Percentiles rank a stretch among this genome's conserved stretches.
phyloP scores from a whole-genome alignment of 1,140 invertebrate genomes.

The Halictus rubicundus region DNA sequence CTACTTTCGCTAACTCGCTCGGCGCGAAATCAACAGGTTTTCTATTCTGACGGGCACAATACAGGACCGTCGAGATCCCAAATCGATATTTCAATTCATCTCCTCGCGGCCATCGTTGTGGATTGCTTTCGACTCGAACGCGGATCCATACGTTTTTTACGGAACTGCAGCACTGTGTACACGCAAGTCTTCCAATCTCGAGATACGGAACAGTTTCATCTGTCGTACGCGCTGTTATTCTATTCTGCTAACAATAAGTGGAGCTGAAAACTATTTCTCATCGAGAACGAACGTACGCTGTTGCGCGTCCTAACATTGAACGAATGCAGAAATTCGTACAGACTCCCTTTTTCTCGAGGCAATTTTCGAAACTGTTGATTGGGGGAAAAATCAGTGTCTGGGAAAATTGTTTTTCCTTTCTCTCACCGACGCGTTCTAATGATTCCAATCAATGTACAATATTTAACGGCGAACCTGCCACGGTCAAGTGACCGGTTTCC shows the following conservation, averaged over 20 bases:
- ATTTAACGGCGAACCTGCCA: too few species aligned
- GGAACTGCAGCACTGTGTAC: neutral
- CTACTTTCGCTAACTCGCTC: neutral
- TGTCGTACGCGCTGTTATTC: neutral
- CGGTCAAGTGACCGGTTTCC: too few species aligned
- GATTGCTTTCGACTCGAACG: neutral
- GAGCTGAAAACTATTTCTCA: neutral
- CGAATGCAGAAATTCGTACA: neutral
- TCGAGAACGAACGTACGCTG: neutral
- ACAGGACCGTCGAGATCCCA: neutral
- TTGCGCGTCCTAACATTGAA: neutral
- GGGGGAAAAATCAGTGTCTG: too few species aligned
- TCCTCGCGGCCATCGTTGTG: neutral
- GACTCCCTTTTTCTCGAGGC: too few species aligned
- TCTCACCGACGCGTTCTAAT: too few species aligned
- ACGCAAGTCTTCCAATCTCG: slow-evolving; percentile 19
- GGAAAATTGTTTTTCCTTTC: too few species aligned
- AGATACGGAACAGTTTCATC: slow-evolving; percentile 13
- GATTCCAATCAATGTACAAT: too few species aligned
- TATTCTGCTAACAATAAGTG: neutral
- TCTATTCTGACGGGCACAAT: slow-evolving; percentile 30
- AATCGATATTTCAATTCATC: slow-evolving; percentile 43
- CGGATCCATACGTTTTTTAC: slow-evolving; percentile 10
- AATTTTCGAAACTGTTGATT: too few species aligned
- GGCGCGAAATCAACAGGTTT: slow-evolving; percentile 43